phyloP scores from a whole-genome alignment of 2,797 vertebrate genomes.

The Eulemur mongoz region DNA sequence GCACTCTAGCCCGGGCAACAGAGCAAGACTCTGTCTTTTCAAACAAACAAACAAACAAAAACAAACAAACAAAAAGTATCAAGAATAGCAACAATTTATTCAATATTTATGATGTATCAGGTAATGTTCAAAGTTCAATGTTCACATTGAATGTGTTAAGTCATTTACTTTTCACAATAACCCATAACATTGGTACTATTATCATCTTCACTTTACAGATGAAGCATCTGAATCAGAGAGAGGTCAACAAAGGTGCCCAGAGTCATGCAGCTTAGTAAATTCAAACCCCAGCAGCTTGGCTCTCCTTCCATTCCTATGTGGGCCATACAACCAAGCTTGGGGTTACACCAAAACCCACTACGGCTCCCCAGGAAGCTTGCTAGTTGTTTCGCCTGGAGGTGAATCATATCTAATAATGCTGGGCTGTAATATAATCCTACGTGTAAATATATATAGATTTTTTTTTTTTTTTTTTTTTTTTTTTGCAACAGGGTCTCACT shows the following conservation, averaged over 20 bases:
- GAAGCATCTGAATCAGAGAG: not conserved
- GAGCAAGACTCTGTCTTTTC: too few species aligned
- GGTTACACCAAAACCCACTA: not conserved
- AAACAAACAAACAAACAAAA: too few species aligned
- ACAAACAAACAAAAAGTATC: not conserved
- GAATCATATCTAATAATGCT: not conserved
- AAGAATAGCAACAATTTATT: not conserved
- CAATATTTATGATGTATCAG: not conserved
- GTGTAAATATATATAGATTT: not conserved
- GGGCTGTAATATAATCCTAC: not conserved
- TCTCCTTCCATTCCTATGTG: not conserved
- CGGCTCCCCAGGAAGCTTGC: not conserved
- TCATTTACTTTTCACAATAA: not conserved
- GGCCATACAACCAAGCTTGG: not conserved
- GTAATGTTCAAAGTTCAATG: not conserved
- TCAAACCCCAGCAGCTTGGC: not conserved
- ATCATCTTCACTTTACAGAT: conserved; percentile 14
- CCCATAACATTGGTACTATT: not conserved
- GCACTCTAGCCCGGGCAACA: too few species aligned
- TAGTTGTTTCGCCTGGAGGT: not conserved
- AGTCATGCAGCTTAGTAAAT: not conserved
- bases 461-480: not conserved
- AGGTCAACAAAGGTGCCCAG: not conserved
- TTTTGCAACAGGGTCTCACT: not conserved
- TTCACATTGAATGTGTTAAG: not conserved